Evolutionary conservation across 1,140 invertebrate species (phyloP).

Genomic region (Ganaspis sp.): DNA sequence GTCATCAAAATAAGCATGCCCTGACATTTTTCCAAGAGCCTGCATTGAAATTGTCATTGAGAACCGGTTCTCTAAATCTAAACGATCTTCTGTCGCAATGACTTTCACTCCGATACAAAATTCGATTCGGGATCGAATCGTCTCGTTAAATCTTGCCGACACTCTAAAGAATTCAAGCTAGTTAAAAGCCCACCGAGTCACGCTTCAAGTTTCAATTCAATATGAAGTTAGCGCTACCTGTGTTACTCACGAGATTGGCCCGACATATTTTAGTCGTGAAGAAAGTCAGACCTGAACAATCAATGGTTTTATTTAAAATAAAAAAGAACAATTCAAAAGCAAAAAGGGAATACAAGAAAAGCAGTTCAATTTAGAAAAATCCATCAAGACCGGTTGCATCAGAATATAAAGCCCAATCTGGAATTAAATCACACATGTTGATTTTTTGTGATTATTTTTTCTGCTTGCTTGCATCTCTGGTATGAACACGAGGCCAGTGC

Average conservation of each 20-base stretch:
- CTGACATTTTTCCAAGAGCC: conserved; percentile 19
- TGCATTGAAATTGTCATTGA: background rate
- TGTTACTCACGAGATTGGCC: conserved; percentile 5
- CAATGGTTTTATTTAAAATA: too few relatives aligned
- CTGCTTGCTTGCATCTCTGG: conserved; percentile 24
- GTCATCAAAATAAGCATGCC: background rate
- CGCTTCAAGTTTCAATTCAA: conserved; percentile 15
- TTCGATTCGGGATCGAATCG: conserved; percentile 22
- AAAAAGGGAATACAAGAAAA: too few relatives aligned
- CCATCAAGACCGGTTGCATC: conserved; percentile 8
- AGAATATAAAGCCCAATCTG: background rate
- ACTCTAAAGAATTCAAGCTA: conserved; percentile 12
- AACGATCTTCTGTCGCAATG: conserved; percentile 20
- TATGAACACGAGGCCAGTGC: conserved; percentile 54
- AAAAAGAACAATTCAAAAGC: too few relatives aligned
- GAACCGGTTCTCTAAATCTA: conserved; percentile 17
- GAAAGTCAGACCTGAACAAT: too few relatives aligned
- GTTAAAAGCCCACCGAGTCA: background rate
- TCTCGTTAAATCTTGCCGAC: conserved; percentile 12
- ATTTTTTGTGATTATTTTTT: background rate
- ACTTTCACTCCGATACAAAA: conserved; percentile 21
- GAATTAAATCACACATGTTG: conserved; percentile 13
- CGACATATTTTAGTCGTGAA: background rate
- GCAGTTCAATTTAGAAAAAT: background rate
- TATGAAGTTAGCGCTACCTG: background rate